Percentiles rank a stretch among this genome's conserved stretches.
phyloP scores from a whole-genome alignment of 2,888 invertebrate species.

The Hydrotaea diabolus region DNA sequence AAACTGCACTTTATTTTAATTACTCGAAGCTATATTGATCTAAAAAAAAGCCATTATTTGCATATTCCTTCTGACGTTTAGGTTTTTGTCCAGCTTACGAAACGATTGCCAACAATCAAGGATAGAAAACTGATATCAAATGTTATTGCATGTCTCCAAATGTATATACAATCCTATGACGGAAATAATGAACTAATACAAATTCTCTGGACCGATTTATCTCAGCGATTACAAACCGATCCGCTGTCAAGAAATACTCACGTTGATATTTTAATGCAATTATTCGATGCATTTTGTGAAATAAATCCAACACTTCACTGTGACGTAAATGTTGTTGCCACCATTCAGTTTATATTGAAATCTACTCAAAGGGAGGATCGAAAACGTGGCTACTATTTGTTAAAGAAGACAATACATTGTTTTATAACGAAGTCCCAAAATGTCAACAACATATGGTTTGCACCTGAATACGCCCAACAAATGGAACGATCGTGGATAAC shows the following conservation, averaged over 20 bases:
- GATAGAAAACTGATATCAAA: constrained; percentile 70
- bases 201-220: constrained; percentile 70
- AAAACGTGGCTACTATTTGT: constrained; percentile 72
- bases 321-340: constrained; percentile 66
- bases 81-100: constrained; percentile 30
- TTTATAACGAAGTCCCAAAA: constrained; percentile 19
- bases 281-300: constrained; percentile 72
- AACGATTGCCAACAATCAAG: constrained; percentile 8
- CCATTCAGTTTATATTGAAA: constrained; percentile 70
- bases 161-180: constrained; percentile 71
- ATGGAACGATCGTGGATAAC: constrained; percentile 70
- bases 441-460: constrained; percentile 8
- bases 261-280: constrained; percentile 72
- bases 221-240: constrained; percentile 48
- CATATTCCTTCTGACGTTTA: constrained; percentile 1
- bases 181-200: constrained; percentile 67
- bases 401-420: constrained; percentile 69
- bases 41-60: no score
- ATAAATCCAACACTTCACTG: constrained; percentile 64
- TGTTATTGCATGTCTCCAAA: constrained; percentile 72
- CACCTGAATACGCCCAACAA: constrained; percentile 13
- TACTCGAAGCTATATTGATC: no score
- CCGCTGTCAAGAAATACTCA: constrained; percentile 54
- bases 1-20: no score
- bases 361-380: constrained; percentile 72